Conservation (phyloP, 1,140 invertebrate genomes). For the Oncopodura yosiiana region DNA sequence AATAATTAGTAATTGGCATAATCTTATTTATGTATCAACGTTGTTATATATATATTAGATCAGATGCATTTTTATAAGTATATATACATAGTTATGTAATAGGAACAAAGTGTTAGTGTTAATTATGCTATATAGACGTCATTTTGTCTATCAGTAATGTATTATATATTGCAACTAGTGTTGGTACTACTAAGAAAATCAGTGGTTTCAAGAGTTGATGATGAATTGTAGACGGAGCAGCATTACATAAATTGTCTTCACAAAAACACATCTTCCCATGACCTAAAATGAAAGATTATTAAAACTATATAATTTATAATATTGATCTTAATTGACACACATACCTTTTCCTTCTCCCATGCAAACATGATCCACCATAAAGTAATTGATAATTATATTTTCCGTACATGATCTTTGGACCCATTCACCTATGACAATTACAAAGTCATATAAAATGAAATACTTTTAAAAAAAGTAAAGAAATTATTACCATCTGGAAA, state of each 20-base stretch:
- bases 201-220: too few species aligned
- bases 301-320: conserved; percentile 50
- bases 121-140: too few species aligned
- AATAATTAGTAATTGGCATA: too few species aligned
- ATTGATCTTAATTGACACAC: background rate
- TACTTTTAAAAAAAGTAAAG: background rate
- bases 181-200: too few species aligned
- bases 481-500: conserved; percentile 63
- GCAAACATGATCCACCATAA: conserved; percentile 96
- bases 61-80: too few species aligned
- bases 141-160: too few species aligned
- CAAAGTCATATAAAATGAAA: conserved; percentile 10
- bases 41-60: too few species aligned
- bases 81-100: too few species aligned
- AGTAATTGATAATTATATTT: conserved; percentile 86
- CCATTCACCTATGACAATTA: conserved; percentile 62
- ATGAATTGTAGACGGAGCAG: too few species aligned
- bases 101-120: too few species aligned
- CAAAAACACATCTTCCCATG: conserved; percentile 96
- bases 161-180: too few species aligned
- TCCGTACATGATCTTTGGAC: conserved; percentile 81
- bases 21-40: too few species aligned
- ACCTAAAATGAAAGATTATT: conserved; percentile 93
- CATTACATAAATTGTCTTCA: conserved; percentile 89
- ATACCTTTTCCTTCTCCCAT: conserved; percentile 95